phyloP scores from a whole-genome alignment of 2,888 invertebrate species.

The Epinotia ramella region DNA sequence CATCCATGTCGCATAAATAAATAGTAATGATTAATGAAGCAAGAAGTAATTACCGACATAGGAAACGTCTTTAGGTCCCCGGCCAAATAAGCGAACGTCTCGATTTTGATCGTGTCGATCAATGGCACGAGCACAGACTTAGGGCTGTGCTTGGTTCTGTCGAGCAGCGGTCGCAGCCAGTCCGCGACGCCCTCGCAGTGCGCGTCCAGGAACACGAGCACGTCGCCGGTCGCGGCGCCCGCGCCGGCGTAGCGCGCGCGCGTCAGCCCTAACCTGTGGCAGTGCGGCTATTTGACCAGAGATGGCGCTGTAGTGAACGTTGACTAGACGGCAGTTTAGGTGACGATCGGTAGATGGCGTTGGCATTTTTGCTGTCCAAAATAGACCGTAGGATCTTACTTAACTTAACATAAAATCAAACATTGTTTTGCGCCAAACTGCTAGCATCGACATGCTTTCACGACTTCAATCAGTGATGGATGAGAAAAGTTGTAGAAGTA shows the following conservation, averaged over 20 bases:
- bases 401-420: neutral
- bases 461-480: neutral
- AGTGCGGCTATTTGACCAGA: constrained; percentile 1
- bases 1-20: neutral
- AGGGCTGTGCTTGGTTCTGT: constrained; percentile 89
- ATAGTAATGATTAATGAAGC: too few species aligned
- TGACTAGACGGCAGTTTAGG: neutral
- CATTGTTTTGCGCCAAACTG: neutral
- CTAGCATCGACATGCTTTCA: neutral
- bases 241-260: constrained; percentile 94
- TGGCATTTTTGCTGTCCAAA: neutral
- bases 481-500: neutral
- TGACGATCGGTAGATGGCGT: neutral
- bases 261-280: constrained; percentile 59
- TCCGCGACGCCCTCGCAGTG: constrained; percentile 92
- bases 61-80: neutral
- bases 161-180: constrained; percentile 95
- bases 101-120: constrained; percentile 7
- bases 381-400: neutral
- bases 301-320: constrained; percentile 12
- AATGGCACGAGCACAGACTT: neutral
- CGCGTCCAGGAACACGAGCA: constrained; percentile 94
- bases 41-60: neutral
- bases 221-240: constrained; percentile 89
- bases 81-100: neutral